phyloP scores from a whole-genome alignment of 2,113 vertebrate genomes.

The Melanostigma gelatinosum region DNA sequence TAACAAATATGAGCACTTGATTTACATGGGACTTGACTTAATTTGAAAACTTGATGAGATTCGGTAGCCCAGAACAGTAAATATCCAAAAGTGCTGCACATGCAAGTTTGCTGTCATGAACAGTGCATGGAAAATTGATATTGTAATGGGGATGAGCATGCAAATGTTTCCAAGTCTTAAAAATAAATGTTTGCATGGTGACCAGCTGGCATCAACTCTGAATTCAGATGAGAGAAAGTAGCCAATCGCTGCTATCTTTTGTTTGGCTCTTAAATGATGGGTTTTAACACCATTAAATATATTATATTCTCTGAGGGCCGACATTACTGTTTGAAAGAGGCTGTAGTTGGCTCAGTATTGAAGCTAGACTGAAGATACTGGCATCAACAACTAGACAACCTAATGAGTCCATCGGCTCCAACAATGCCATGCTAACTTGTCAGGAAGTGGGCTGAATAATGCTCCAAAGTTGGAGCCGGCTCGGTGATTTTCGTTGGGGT shows the following conservation, averaged over 20 bases:
- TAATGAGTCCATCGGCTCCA: not conserved
- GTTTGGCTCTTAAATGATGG: not conserved
- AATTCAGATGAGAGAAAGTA: slow-evolving; percentile 40
- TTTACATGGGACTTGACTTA: not conserved
- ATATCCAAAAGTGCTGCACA: slow-evolving; percentile 8
- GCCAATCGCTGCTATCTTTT: not conserved
- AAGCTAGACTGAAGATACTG: not conserved
- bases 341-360: not conserved
- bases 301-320: not conserved
- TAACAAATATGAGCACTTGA: not conserved
- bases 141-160: slow-evolving; percentile 8
- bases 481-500: not conserved
- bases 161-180: not conserved
- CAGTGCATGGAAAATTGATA: slow-evolving; percentile 13
- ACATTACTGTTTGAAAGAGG: not conserved
- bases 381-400: not conserved
- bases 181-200: slow-evolving; percentile 20
- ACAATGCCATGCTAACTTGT: not conserved
- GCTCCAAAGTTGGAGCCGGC: not conserved
- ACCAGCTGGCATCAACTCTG: slow-evolving; percentile 22
- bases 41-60: slow-evolving; percentile 1
- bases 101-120: slow-evolving; percentile 11
- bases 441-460: not conserved
- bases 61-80: not conserved
- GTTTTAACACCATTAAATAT: not conserved